Conservation (phyloP, 2,888 invertebrate genomes). For the Zelleria hepariella region DNA sequence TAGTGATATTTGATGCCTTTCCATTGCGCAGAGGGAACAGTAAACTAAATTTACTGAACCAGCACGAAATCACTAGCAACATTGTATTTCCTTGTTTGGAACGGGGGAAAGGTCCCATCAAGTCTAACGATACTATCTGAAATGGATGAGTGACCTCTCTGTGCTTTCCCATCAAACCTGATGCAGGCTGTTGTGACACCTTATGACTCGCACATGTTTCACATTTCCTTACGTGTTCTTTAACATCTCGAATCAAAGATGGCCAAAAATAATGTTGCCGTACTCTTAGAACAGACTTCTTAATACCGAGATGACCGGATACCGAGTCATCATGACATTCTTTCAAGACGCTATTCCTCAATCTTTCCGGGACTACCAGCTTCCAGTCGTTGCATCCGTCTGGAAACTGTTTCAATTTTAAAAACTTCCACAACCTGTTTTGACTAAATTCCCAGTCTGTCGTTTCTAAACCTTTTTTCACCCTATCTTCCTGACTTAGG, state of each 20-base stretch:
- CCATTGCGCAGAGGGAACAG: neutral
- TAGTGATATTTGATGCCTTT: neutral
- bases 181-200: conserved; percentile 1
- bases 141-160: conserved; percentile 9
- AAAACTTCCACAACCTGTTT: conserved; percentile 7
- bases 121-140: neutral
- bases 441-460: neutral
- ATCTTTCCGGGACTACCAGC: conserved; percentile 8
- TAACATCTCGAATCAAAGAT: conserved; percentile 6
- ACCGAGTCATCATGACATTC: conserved; percentile 10
- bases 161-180: conserved; percentile 10
- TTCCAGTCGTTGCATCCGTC: conserved; percentile 10
- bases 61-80: neutral
- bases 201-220: conserved; percentile 11
- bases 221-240: conserved; percentile 8
- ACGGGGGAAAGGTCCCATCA: neutral
- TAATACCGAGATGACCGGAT: conserved; percentile 8
- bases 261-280: conserved; percentile 12
- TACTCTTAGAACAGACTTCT: conserved; percentile 6
- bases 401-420: conserved; percentile 10
- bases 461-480: neutral
- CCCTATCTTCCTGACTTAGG: neutral
- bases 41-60: neutral
- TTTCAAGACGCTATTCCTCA: neutral
- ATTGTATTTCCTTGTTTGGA: neutral